Conservation (phyloP, 2,888 invertebrate species). For the Salpingus planirostris region DNA sequence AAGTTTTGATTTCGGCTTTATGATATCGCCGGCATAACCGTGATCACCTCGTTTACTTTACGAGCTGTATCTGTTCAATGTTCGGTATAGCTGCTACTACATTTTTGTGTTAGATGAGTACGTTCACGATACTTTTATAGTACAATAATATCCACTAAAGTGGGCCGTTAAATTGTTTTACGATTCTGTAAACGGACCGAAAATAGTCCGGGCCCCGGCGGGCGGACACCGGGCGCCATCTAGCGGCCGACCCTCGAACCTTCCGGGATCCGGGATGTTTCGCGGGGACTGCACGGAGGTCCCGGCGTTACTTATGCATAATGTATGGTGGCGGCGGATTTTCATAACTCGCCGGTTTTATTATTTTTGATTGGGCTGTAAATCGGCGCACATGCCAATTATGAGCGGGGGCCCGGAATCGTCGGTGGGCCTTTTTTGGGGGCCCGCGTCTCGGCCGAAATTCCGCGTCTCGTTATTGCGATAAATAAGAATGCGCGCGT, state of each 20-base stretch:
- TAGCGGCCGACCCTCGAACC: conserved; percentile 16
- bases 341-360: too few species aligned
- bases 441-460: too few species aligned
- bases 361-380: too few species aligned
- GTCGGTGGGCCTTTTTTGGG: conserved; percentile 33
- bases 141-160: conserved; percentile 40
- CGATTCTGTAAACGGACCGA: conserved; percentile 18
- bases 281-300: conserved; percentile 8
- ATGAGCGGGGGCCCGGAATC: conserved; percentile 15
- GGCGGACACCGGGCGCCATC: conserved; percentile 18
- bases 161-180: conserved; percentile 41
- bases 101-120: conserved; percentile 38
- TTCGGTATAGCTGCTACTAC: conserved; percentile 29
- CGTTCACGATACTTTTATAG: conserved; percentile 39
- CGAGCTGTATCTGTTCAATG: conserved; percentile 34
- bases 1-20: conserved; percentile 32
- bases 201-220: conserved; percentile 15
- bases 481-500: conserved; percentile 21
- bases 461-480: too few species aligned
- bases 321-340: too few species aligned
- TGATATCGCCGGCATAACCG: conserved; percentile 19
- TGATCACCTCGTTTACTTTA: conserved; percentile 35
- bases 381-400: too few species aligned
- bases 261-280: conserved; percentile 14
- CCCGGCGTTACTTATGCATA: too few species aligned